phyloP scores from a whole-genome alignment of 2,888 invertebrate genomes.

The Amblyjoppa proteus region DNA sequence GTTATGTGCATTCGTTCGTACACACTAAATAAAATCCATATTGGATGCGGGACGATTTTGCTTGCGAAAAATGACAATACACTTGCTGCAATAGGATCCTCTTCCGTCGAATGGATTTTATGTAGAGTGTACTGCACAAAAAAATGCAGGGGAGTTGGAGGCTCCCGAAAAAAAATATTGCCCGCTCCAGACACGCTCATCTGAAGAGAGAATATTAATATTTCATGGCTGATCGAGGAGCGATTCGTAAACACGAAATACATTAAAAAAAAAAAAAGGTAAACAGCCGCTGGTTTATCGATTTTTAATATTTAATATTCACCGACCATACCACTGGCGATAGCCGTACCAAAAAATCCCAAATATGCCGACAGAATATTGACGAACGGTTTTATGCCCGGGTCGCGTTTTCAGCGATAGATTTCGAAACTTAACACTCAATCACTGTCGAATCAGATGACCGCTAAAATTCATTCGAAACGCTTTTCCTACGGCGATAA shows the following conservation, averaged over 20 bases:
- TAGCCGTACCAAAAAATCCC: background rate
- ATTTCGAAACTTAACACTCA: background rate
- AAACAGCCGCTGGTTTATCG: background rate
- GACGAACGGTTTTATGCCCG: background rate
- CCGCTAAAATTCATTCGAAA: background rate
- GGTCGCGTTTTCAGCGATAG: background rate
- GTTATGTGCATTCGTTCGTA: background rate
- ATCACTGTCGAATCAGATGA: background rate
- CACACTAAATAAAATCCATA: background rate
- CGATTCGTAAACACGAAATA: background rate
- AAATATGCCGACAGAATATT: slow-evolving; percentile 1
- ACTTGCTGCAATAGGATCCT: background rate
- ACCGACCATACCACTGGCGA: background rate
- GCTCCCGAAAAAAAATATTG: slow-evolving; percentile 3
- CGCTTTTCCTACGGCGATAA: background rate
- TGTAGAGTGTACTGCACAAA: background rate
- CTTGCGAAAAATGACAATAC: no score
- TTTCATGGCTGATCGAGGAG: slow-evolving; percentile 10
- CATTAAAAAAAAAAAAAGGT: background rate
- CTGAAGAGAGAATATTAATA: slow-evolving; percentile 15
- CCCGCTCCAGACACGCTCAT: background rate
- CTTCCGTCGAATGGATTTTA: background rate
- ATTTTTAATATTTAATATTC: slow-evolving; percentile 25
- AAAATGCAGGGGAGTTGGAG: background rate
- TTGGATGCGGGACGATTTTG: background rate